phyloP scores from a whole-genome alignment of 2,888 invertebrate species.

The Cheilosia grossa region DNA sequence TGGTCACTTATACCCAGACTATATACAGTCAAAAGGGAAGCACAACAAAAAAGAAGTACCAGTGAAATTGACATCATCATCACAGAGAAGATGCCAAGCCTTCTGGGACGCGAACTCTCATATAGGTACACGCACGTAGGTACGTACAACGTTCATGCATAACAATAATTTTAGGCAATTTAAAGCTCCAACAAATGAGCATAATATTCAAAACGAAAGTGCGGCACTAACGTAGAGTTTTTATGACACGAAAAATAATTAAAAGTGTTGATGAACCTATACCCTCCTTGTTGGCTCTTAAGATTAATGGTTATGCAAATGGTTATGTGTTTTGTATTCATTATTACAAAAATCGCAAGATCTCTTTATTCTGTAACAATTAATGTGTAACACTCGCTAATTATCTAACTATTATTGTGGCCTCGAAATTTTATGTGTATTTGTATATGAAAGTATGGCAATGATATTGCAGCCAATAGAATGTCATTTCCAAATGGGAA shows the following conservation, averaged over 20 bases:
- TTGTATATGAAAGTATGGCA: no score
- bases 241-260: constrained; percentile 19
- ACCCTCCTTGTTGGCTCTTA: not conserved
- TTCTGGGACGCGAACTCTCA: not conserved
- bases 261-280: not conserved
- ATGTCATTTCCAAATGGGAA: no score
- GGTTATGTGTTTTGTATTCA: no score
- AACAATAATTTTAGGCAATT: constrained; percentile 7
- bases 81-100: constrained; percentile 1
- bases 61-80: not conserved
- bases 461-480: no score
- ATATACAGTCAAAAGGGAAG: no score
- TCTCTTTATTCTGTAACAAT: no score
- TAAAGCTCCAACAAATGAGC: constrained; percentile 16
- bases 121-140: not conserved
- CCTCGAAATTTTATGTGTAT: no score
- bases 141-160: not conserved
- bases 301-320: not conserved
- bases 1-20: no score
- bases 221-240: constrained; percentile 26
- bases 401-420: no score
- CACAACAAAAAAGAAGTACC: not conserved
- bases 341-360: no score
- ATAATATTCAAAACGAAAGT: constrained; percentile 25
- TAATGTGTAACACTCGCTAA: no score